phyloP scores from a whole-genome alignment of 1,140 invertebrate genomes.

The Grapholita molesta region DNA sequence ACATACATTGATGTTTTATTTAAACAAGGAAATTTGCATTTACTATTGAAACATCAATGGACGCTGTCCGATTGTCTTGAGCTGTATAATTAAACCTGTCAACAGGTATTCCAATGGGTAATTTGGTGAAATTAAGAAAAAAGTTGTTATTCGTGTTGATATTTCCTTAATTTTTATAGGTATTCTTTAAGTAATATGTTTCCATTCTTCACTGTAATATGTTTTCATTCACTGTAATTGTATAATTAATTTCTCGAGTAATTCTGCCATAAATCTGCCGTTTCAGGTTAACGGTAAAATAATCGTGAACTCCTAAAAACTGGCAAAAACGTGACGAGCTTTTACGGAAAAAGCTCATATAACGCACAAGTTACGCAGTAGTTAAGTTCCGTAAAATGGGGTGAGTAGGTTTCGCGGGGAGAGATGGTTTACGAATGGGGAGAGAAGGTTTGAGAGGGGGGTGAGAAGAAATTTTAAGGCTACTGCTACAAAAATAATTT shows the following conservation, averaged over 20 bases:
- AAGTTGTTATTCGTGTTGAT: neutral
- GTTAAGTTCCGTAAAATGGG: too few relatives aligned
- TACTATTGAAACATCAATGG: neutral
- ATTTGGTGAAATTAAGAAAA: conserved; percentile 11
- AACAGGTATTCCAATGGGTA: neutral
- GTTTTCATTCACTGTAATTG: neutral
- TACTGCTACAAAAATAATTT: too few relatives aligned
- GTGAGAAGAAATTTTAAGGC: too few relatives aligned
- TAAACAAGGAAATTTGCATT: neutral
- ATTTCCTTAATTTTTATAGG: conserved; percentile 9
- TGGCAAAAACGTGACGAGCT: too few relatives aligned
- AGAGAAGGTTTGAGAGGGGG: too few relatives aligned
- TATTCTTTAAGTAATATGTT: conserved; percentile 17
- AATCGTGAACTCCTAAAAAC: too few relatives aligned
- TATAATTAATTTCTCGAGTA: neutral
- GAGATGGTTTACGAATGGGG: too few relatives aligned
- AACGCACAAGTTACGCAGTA: too few relatives aligned
- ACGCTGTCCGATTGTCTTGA: neutral
- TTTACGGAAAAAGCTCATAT: too few relatives aligned
- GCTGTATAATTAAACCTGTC: neutral
- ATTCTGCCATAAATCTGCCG: neutral
- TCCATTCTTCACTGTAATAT: conserved; percentile 13
- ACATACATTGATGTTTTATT: neutral
- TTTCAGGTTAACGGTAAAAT: too few relatives aligned
- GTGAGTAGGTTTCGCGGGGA: too few relatives aligned